Conservation (phyloP, 1,140 invertebrate genomes). For the Hirudo medicinalis region DNA sequence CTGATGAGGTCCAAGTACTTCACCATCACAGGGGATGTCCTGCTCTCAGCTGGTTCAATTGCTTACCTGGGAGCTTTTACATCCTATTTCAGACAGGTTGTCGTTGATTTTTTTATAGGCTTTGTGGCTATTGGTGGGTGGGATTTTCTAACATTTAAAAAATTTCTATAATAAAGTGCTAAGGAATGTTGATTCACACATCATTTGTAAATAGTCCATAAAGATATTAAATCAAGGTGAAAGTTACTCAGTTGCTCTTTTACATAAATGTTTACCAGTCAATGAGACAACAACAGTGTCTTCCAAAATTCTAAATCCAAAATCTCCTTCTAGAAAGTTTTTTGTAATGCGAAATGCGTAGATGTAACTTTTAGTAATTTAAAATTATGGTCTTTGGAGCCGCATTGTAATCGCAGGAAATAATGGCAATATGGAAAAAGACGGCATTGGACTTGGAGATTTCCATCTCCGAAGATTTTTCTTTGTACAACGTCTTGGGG, state of each 20-base stretch:
- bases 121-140: background rate
- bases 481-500: slow-evolving; percentile 35
- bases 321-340: no score
- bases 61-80: slow-evolving; percentile 43
- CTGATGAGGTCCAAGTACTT: slow-evolving; percentile 36
- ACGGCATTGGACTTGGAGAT: slow-evolving; percentile 32
- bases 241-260: no score
- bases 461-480: slow-evolving; percentile 37
- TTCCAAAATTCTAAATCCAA: no score
- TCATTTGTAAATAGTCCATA: no score
- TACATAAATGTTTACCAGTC: no score
- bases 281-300: no score
- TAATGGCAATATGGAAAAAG: slow-evolving; percentile 33
- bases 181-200: no score
- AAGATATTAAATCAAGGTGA: no score
- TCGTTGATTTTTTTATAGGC: background rate
- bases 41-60: slow-evolving; percentile 39
- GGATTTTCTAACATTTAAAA: no score
- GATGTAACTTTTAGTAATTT: background rate
- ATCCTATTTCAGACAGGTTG: slow-evolving; percentile 37
- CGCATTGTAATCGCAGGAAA: slow-evolving; percentile 28
- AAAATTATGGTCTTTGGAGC: background rate
- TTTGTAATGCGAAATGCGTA: background rate
- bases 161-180: no score
- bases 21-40: slow-evolving; percentile 40